Conservation (phyloP, 2,113 vertebrate species). For the Oenanthe melanoleuca region DNA sequence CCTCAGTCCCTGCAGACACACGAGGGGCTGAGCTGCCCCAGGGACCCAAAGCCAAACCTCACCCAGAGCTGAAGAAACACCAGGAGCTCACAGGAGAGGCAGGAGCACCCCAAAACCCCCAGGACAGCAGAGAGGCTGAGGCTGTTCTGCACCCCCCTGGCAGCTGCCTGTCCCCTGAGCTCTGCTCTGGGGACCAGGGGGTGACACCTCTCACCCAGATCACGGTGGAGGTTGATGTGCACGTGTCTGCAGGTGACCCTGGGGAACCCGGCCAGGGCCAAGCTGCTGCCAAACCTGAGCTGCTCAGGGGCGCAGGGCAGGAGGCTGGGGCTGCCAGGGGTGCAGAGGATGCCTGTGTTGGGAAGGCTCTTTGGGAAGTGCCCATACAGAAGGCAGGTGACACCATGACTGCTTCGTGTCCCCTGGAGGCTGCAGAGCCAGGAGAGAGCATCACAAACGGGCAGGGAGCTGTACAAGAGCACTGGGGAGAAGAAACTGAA, state of each 20-base stretch:
- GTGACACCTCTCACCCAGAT: rapidly evolving
- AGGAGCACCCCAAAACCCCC: neutral
- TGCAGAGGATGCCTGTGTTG: neutral
- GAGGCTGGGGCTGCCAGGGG: neutral
- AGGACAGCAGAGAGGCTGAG: neutral
- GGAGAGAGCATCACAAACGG: rapidly evolving
- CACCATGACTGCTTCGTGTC: neutral
- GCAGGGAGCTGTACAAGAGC: neutral
- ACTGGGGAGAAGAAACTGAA: neutral
- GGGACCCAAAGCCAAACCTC: neutral
- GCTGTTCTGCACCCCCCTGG: neutral
- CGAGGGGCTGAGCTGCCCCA: rapidly evolving
- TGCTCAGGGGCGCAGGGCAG: neutral
- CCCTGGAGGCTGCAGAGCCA: neutral
- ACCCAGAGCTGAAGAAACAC: neutral
- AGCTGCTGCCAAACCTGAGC: rapidly evolving
- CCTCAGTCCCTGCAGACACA: rapidly evolving
- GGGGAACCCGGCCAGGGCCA: neutral
- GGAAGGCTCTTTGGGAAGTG: neutral
- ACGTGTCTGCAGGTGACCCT: neutral
- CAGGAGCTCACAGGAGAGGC: rapidly evolving
- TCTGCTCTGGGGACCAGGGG: rapidly evolving
- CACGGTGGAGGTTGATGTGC: neutral
- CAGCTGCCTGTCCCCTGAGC: rapidly evolving
- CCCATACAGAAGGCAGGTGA: neutral